Conservation (phyloP, 2,888 invertebrate species). For the Polydrusus cervinus region DNA sequence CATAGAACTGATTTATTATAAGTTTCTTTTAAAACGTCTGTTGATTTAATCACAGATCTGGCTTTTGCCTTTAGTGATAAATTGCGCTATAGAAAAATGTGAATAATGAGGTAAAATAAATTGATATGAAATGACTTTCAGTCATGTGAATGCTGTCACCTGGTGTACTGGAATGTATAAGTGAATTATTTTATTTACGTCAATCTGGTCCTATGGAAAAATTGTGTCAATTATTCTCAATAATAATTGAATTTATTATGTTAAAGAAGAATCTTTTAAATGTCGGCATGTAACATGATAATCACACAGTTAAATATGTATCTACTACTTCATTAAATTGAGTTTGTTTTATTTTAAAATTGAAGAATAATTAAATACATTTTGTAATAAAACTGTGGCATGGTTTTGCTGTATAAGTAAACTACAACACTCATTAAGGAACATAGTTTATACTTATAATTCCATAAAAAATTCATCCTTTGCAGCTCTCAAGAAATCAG, state of each 20-base stretch:
- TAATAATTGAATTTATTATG: constrained; percentile 61
- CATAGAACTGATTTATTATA: constrained; percentile 41
- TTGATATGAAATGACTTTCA: constrained; percentile 30
- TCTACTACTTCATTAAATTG: not conserved
- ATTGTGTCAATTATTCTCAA: constrained; percentile 59
- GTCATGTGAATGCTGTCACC: constrained; percentile 50
- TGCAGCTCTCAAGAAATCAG: too few species aligned
- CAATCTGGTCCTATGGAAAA: constrained; percentile 38
- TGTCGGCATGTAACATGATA: constrained; percentile 17
- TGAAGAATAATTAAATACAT: not conserved
- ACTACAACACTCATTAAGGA: too few species aligned
- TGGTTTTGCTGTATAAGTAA: too few species aligned
- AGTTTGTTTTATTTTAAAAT: not conserved
- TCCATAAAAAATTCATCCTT: too few species aligned
- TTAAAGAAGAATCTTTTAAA: constrained; percentile 16
- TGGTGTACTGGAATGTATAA: constrained; percentile 53
- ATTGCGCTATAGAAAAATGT: constrained; percentile 38
- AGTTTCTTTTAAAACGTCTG: constrained; percentile 35
- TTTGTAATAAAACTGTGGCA: not conserved
- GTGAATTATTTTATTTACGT: constrained; percentile 31
- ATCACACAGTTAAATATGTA: constrained; percentile 1
- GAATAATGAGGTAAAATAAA: constrained; percentile 45
- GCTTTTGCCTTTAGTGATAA: constrained; percentile 33
- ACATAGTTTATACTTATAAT: too few species aligned
- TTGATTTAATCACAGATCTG: constrained; percentile 40